A percentile compares a stretch with the other conserved stretches of the same genome.
Evolutionary conservation across 2,888 invertebrate genomes (phyloP).

Genomic region (Melanchra persicariae): DNA sequence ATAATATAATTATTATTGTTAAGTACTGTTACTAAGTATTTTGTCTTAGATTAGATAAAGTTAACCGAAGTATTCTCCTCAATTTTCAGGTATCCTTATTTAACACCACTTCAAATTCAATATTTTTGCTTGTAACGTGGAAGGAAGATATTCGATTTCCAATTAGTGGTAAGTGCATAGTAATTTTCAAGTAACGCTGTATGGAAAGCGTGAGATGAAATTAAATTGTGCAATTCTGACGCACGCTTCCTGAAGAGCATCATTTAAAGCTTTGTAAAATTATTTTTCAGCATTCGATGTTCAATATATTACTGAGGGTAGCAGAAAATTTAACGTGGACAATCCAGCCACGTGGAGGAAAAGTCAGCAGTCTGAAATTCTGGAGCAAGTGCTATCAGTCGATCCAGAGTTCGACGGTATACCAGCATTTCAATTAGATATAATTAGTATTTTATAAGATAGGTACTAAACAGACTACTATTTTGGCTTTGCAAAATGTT

Average conservation of each 20-base stretch:
- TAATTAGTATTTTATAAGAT: neutral
- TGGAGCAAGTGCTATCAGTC: constrained; percentile 52
- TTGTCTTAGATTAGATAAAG: neutral
- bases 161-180: constrained; percentile 73
- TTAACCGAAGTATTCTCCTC: neutral
- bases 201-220: too few relatives aligned
- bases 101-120: constrained; percentile 54
- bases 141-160: constrained; percentile 72
- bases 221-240: too few relatives aligned
- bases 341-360: constrained; percentile 74
- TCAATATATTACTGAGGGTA: constrained; percentile 67
- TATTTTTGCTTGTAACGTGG: constrained; percentile 76
- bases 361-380: constrained; percentile 52
- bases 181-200: neutral
- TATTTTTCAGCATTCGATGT: constrained; percentile 65
- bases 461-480: too few relatives aligned
- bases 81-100: constrained; percentile 70
- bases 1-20: too few relatives aligned
- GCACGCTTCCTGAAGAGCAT: too few relatives aligned
- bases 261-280: neutral
- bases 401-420: constrained; percentile 48
- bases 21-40: too few relatives aligned
- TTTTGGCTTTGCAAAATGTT: too few relatives aligned
- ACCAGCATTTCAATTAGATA: neutral
- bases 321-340: constrained; percentile 51